Conservation (phyloP, 2,797 vertebrate species). For the Tapirus indicus region DNA sequence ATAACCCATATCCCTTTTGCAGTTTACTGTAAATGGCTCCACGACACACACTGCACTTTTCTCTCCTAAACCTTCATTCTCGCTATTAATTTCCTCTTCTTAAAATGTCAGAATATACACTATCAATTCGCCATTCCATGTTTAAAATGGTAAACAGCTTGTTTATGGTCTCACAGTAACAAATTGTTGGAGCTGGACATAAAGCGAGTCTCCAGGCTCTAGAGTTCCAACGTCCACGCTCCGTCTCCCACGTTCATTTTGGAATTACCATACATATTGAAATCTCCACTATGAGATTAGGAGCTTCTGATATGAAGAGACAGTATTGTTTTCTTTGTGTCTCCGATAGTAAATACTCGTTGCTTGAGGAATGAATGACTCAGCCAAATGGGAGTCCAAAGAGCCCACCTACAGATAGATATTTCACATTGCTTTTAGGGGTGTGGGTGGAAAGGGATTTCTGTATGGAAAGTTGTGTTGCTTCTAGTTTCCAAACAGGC, state of each 20-base stretch:
- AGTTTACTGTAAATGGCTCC: neutral
- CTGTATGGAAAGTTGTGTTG: neutral
- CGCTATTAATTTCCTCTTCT: neutral
- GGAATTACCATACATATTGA: neutral
- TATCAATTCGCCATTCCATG: neutral
- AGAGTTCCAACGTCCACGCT: neutral
- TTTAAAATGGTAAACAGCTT: neutral
- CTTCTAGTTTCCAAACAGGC: neutral
- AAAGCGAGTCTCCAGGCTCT: neutral
- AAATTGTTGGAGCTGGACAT: neutral
- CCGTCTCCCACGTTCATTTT: neutral
- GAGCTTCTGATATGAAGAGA: neutral
- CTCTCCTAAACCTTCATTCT: neutral
- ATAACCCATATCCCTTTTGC: neutral
- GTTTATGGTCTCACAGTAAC: neutral
- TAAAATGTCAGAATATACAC: neutral
- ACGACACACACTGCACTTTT: no score
- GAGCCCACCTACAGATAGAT: no score
- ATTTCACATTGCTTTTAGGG: neutral
- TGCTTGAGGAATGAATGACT: neutral
- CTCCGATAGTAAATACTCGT: neutral
- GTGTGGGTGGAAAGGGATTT: neutral
- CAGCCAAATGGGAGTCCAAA: neutral
- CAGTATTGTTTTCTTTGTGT: neutral
- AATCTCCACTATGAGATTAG: neutral